Evolutionary conservation across 2,888 invertebrate species (phyloP).

Genomic region (Cantharis rustica): DNA sequence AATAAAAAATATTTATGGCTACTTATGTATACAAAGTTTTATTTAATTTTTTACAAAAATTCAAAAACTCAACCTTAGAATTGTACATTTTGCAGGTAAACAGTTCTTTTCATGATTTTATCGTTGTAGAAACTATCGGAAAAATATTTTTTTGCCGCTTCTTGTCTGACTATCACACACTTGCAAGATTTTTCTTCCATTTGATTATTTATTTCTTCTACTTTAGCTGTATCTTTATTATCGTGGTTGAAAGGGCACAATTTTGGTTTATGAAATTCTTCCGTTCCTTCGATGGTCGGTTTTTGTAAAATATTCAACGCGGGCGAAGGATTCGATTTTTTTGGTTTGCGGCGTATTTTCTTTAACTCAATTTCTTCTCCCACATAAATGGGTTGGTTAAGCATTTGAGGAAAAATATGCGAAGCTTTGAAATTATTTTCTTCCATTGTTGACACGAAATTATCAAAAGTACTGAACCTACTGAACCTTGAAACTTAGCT

Average conservation of each 20-base stretch:
- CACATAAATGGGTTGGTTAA: neutral
- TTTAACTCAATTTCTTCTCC: neutral
- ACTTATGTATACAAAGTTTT: neutral
- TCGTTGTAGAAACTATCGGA: neutral
- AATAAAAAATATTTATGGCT: too few relatives aligned
- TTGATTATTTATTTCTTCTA: neutral
- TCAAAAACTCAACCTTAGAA: neutral
- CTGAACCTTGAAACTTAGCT: neutral
- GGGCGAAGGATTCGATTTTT: neutral
- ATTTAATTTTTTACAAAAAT: neutral
- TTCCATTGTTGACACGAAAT: neutral
- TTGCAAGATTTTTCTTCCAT: neutral
- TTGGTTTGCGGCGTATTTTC: neutral
- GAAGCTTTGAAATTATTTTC: neutral
- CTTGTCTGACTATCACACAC: neutral
- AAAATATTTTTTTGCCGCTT: neutral
- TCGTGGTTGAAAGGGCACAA: neutral
- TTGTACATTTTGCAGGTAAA: neutral
- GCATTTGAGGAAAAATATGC: neutral
- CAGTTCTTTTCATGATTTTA: neutral
- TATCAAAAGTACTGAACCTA: neutral
- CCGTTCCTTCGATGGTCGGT: neutral
- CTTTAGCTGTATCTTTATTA: neutral
- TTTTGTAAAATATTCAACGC: neutral
- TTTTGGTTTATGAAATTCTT: neutral